Conservation (phyloP, 2,888 invertebrate species). For the Hybos culiciformis region DNA sequence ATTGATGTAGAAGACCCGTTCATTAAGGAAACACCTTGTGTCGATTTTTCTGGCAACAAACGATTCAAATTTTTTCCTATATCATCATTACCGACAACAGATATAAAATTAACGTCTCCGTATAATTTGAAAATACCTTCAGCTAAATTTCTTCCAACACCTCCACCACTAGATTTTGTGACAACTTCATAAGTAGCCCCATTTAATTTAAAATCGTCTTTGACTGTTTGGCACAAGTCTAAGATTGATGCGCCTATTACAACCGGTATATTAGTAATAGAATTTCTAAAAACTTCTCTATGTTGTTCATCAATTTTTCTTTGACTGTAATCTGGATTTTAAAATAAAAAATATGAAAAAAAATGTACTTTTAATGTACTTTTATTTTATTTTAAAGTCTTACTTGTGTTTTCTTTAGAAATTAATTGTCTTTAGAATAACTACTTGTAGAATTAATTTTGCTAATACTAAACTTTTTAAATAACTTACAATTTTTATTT, state of each 20-base stretch:
- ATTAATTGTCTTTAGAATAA: too few species aligned
- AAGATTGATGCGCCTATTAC: constrained; percentile 69
- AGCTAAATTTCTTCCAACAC: constrained; percentile 86
- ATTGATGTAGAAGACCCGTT: constrained; percentile 44
- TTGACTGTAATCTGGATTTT: background rate
- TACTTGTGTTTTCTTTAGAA: background rate
- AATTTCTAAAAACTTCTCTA: background rate
- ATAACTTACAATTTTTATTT: background rate
- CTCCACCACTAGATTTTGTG: constrained; percentile 59
- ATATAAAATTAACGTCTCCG: constrained; percentile 49
- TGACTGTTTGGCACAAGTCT: constrained; percentile 53
- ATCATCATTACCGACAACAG: constrained; percentile 62
- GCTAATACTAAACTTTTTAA: too few species aligned
- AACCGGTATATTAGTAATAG: constrained; percentile 37
- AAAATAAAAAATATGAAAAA: background rate
- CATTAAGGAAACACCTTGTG: constrained; percentile 25
- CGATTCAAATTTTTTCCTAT: constrained; percentile 35
- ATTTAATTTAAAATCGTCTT: constrained; percentile 47
- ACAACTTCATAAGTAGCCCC: constrained; percentile 62
- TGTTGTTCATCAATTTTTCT: too few species aligned
- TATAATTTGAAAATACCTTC: constrained; percentile 69
- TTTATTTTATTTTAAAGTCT: background rate
- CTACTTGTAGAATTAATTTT: too few species aligned
- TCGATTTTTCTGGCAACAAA: constrained; percentile 29
- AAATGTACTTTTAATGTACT: background rate